phyloP scores from a whole-genome alignment of 2,888 invertebrate species.

The Megaustenia siamemsis region DNA sequence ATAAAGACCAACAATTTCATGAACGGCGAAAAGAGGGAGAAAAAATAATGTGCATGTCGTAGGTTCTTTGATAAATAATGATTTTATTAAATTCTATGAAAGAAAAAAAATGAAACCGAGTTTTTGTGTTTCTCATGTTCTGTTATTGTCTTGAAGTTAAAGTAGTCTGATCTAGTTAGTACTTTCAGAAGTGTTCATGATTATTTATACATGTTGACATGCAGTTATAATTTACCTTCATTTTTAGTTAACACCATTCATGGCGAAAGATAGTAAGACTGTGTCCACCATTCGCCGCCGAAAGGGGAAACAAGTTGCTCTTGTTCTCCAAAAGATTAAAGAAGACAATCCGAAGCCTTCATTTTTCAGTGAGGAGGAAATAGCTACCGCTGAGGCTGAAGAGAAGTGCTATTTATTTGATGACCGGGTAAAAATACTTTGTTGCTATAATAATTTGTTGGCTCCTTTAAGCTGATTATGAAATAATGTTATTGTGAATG shows the following conservation, averaged over 20 bases:
- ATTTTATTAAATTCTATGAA: too few species aligned
- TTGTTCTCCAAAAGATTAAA: conserved; percentile 54
- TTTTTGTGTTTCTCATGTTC: too few species aligned
- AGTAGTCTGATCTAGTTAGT: neutral
- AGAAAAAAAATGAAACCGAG: too few species aligned
- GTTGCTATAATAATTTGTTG: neutral
- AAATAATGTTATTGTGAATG: neutral
- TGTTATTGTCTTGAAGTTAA: too few species aligned
- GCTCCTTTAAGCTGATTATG: neutral
- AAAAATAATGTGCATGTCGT: too few species aligned
- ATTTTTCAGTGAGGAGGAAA: conserved; percentile 48
- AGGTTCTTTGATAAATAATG: too few species aligned
- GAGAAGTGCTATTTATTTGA: conserved; percentile 63
- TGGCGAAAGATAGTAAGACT: conserved; percentile 74
- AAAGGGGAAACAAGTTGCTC: conserved; percentile 62
- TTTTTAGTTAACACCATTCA: conserved; percentile 32
- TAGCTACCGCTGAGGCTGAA: conserved; percentile 54
- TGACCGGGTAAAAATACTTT: conserved; percentile 54
- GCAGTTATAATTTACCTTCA: neutral
- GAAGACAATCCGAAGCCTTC: conserved; percentile 43
- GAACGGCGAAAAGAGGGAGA: too few species aligned
- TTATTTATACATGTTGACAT: neutral
- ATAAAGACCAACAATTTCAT: too few species aligned
- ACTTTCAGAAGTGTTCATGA: neutral
- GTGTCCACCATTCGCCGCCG: conserved; percentile 74